Percentiles rank a stretch among this genome's conserved stretches.
Evolutionary conservation across 2,888 invertebrate genomes (phyloP).

Genomic region (Colletes collaris): DNA sequence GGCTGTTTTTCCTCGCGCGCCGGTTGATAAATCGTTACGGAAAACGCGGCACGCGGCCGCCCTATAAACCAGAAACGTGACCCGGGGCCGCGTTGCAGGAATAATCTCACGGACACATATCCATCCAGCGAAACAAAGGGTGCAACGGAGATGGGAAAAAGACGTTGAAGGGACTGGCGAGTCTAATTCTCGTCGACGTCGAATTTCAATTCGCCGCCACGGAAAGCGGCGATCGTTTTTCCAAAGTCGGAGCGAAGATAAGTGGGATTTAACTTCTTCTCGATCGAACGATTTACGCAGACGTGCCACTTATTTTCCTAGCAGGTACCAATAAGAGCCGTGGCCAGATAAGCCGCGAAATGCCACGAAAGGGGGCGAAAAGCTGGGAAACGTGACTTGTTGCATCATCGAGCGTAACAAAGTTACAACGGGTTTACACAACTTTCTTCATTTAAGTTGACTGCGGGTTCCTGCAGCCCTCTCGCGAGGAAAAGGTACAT

Average conservation of each 20-base stretch:
- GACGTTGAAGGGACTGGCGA: slow-evolving; percentile 17
- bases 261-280: slow-evolving; percentile 58
- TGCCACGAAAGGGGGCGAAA: slow-evolving; percentile 16
- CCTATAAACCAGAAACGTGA: slow-evolving; percentile 60
- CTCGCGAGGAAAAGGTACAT: slow-evolving; percentile 6
- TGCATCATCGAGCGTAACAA: slow-evolving; percentile 39
- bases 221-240: neutral
- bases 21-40: slow-evolving; percentile 46
- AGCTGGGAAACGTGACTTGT: slow-evolving; percentile 59
- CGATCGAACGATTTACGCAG: slow-evolving; percentile 57
- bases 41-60: slow-evolving; percentile 34
- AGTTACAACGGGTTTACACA: slow-evolving; percentile 42
- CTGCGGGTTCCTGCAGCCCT: neutral
- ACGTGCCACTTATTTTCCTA: slow-evolving; percentile 43
- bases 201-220: slow-evolving; percentile 53
- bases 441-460: slow-evolving; percentile 61
- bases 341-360: slow-evolving; percentile 58
- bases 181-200: slow-evolving; percentile 20
- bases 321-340: slow-evolving; percentile 46
- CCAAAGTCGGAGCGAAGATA: slow-evolving; percentile 47
- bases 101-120: slow-evolving; percentile 48
- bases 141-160: neutral
- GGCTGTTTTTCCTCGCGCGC: slow-evolving; percentile 5
- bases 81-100: slow-evolving; percentile 36
- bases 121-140: slow-evolving; percentile 28